phyloP scores from a whole-genome alignment of 2,113 vertebrate species.

The Chaenogobius annularis region DNA sequence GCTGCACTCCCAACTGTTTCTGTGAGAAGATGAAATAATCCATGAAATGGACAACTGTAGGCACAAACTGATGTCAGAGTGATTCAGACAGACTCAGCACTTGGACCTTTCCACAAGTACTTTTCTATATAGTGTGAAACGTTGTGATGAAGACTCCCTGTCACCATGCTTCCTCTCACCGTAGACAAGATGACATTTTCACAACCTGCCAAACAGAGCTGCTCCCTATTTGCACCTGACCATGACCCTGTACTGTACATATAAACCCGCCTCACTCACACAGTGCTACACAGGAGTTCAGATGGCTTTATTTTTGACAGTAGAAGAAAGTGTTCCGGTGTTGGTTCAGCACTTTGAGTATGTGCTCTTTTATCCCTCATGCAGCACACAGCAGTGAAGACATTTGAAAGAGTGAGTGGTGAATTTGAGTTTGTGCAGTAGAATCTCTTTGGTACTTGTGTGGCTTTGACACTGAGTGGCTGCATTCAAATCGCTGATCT shows the following conservation, averaged over 20 bases:
- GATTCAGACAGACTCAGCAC: slow-evolving; percentile 43
- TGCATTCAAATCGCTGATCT: slow-evolving; percentile 53
- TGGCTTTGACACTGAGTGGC: slow-evolving; percentile 64
- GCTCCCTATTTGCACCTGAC: slow-evolving; percentile 51
- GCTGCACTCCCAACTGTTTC: slow-evolving; percentile 37
- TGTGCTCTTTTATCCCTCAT: slow-evolving; percentile 35
- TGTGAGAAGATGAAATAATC: slow-evolving; percentile 46
- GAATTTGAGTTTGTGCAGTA: slow-evolving; percentile 68
- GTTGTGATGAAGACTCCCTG: slow-evolving; percentile 73
- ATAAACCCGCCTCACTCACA: slow-evolving; percentile 60
- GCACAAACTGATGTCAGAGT: slow-evolving; percentile 55
- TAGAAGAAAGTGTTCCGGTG: slow-evolving; percentile 28
- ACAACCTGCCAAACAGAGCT: slow-evolving; percentile 76
- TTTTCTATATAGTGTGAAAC: slow-evolving; percentile 74
- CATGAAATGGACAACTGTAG: slow-evolving; percentile 64
- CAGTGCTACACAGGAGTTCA: neutral
- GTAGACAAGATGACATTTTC: slow-evolving; percentile 39
- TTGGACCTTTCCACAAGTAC: slow-evolving; percentile 49
- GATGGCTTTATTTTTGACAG: slow-evolving; percentile 4
- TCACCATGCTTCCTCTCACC: slow-evolving; percentile 69
- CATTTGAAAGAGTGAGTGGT: slow-evolving; percentile 64
- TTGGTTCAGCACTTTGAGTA: slow-evolving; percentile 40
- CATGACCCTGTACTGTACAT: slow-evolving; percentile 74
- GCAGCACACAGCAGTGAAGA: slow-evolving; percentile 35
- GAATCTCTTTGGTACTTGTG: slow-evolving; percentile 59